These are phyloP conservation scores for Drosophila biarmipes DNA, from an alignment of 1,140 invertebrate genomes.

Conservation along the genomic window DNA sequence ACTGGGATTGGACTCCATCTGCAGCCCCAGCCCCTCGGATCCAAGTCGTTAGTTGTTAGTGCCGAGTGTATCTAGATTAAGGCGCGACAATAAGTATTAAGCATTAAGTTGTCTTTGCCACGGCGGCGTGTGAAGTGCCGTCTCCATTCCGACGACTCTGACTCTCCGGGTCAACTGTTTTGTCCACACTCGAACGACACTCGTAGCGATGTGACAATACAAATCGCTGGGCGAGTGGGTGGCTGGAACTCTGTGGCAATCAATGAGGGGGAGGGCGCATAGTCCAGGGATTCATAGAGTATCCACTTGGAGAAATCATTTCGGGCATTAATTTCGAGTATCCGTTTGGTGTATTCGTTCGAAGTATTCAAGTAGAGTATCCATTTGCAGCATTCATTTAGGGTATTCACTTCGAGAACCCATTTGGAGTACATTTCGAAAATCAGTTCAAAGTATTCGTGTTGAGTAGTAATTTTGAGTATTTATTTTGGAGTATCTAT, in stretches of 20 bases:
- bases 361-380: no score
- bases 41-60: constrained; percentile 55
- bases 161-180: constrained; percentile 28
- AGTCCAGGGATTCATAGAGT: no score
- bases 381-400: no score
- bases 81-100: constrained; percentile 80
- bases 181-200: constrained; percentile 27
- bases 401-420: no score
- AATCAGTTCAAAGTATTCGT: no score
- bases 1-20: constrained; percentile 13
- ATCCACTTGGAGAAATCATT: no score
- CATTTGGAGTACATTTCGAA: no score
- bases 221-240: constrained; percentile 33
- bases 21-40: not conserved
- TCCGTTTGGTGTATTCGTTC: no score
- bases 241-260: not conserved
- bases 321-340: no score
- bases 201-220: constrained; percentile 43
- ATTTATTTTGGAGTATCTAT: no score
- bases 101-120: constrained; percentile 77
- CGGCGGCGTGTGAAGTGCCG: constrained; percentile 75
- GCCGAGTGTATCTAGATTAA: constrained; percentile 84
- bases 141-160: constrained; percentile 27
- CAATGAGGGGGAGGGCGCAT: not conserved
- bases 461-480: no score